phyloP scores from a whole-genome alignment of 64 coral and sea anemone species.

The Catalaphyllia jardinei region DNA sequence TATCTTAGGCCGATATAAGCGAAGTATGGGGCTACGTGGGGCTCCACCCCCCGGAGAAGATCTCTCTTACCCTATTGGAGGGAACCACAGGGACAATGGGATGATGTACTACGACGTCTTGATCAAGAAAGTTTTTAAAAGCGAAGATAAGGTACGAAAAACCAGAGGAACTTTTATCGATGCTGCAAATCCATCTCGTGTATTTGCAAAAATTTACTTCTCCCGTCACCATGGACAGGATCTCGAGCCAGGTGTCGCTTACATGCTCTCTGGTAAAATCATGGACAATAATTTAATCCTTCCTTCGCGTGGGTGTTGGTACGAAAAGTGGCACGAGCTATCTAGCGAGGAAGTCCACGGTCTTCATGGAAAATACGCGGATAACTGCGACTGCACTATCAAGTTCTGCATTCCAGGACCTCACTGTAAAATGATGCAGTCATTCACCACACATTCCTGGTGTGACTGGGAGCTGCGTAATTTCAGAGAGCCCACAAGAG shows the following conservation, averaged over 20 bases:
- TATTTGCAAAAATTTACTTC: constrained; percentile 26
- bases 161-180: constrained; percentile 7
- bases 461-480: neutral
- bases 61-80: too few relatives aligned
- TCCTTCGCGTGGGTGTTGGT: neutral
- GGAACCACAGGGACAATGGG: neutral
- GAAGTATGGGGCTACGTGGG: constrained; percentile 1
- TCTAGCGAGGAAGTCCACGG: constrained; percentile 2
- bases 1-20: neutral
- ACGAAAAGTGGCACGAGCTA: constrained; percentile 18
- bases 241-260: constrained; percentile 1
- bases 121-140: constrained; percentile 33
- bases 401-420: neutral
- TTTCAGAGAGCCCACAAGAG: neutral
- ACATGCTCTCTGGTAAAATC: constrained; percentile 44
- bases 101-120: constrained; percentile 47
- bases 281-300: constrained; percentile 8
- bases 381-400: constrained; percentile 27
- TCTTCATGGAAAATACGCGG: neutral
- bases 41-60: neutral
- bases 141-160: constrained; percentile 24
- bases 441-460: neutral
- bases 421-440: neutral
- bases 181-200: constrained; percentile 20
- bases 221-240: neutral